Conservation (phyloP, 2,888 invertebrate species). For the Aphelenchoides bicaudatus region DNA sequence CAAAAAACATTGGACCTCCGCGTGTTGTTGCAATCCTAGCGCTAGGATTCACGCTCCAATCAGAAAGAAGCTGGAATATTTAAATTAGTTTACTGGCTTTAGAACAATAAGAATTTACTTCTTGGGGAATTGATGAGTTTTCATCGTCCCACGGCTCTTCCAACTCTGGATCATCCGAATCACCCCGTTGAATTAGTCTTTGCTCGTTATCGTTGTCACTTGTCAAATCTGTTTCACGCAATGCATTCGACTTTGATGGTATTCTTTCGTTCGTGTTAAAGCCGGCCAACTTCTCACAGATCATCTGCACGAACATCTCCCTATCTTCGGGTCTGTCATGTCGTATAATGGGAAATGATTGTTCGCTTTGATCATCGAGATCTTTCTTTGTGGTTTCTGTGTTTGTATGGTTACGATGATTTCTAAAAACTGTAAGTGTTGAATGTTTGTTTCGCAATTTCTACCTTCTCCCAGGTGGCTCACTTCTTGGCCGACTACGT, state of each 20-base stretch:
- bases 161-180: conserved; percentile 6
- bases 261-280: neutral
- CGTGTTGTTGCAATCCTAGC: conserved; percentile 5
- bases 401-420: neutral
- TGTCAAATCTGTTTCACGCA: neutral
- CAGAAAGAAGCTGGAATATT: no score
- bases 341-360: conserved; percentile 16
- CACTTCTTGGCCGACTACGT: conserved; percentile 5
- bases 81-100: no score
- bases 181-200: conserved; percentile 4
- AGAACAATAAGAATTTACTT: no score
- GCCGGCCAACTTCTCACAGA: conserved; percentile 10
- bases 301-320: conserved; percentile 24
- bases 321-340: conserved; percentile 25
- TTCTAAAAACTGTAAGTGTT: neutral
- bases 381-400: neutral
- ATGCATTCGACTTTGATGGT: neutral
- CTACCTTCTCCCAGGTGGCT: conserved; percentile 12
- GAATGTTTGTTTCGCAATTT: neutral
- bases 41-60: conserved; percentile 21
- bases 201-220: conserved; percentile 10
- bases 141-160: conserved; percentile 19
- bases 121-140: conserved; percentile 22
- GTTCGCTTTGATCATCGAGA: neutral
- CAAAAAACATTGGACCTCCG: neutral